Evolutionary conservation across 1,140 invertebrate genomes (phyloP), one percentile per base, ranked within the genome.

Genomic region (Lanistes nyassanus): DNA sequence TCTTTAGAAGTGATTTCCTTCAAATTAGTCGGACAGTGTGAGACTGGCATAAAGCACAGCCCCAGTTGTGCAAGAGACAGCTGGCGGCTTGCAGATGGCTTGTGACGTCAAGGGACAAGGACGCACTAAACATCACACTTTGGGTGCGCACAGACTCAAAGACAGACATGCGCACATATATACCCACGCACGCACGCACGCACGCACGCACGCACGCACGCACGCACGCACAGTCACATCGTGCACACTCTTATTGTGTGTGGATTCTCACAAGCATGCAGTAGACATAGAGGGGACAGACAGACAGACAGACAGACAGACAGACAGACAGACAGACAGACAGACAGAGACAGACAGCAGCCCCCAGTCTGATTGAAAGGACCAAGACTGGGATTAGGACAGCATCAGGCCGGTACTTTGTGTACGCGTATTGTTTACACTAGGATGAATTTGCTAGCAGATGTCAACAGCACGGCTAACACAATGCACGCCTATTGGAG

Each of bases 311-410:
- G 58, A 60, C 9, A 60, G 58, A 60, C 9, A 60, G 58, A 60
- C 9, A 60, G 58, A 60, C 9, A 60, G 58, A 60, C 9, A 60
- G 23, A 60, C 9, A 23, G 58, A 60, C 9, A 60, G 58, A 60
- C n/a, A 60, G 58, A 60, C n/a, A 60, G 58, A 60, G 58, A 60
- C n/a, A 60, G 58, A 60, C n/a, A 60, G 58, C n/a, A 31, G 31
- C n/a, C n/a, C n/a, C n/a, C n/a, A 60, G 58, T 26, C n/a, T 6
- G 23, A 60, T 7, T 26, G 58, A 60, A 31, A 60, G 31, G 58
- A 60, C 13, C n/a, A 34, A 64, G 7, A 64, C 5, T 16, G 23
- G 11, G 1, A 64, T 19, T 36, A 34, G 37, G 60, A 64, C 19
- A 7, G 6, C 9, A 23, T 31, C 19, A 64, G 26, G 58, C 3